Evolutionary conservation across 2,113 vertebrate genomes (phyloP).

Genomic region (Pterophyllum scalare): DNA sequence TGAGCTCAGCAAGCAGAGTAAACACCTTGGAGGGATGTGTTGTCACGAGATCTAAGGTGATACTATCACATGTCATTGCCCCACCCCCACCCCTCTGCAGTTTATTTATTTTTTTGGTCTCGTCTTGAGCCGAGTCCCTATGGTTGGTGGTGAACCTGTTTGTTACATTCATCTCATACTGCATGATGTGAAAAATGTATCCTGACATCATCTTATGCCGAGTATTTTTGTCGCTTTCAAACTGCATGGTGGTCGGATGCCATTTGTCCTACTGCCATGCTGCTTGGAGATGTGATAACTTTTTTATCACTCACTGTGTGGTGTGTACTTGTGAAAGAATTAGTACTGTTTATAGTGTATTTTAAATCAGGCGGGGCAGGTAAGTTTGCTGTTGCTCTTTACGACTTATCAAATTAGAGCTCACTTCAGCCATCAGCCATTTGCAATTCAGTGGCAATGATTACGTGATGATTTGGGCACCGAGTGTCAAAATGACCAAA

Average conservation of each 20-base stretch:
- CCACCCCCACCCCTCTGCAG: slow-evolving; percentile 31
- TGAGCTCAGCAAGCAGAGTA: slow-evolving; percentile 62
- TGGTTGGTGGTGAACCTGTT: slow-evolving; percentile 79
- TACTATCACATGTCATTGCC: slow-evolving; percentile 46
- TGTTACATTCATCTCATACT: slow-evolving; percentile 86
- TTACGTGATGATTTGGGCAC: slow-evolving; percentile 25
- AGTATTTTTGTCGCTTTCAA: slow-evolving; percentile 71
- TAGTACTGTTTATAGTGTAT: slow-evolving; percentile 26
- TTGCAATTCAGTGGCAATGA: slow-evolving; percentile 30
- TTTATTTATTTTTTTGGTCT: slow-evolving; percentile 6
- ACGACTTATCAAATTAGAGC: background rate
- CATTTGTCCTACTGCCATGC: slow-evolving; percentile 54
- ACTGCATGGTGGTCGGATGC: slow-evolving; percentile 65
- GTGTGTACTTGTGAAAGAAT: slow-evolving; percentile 5
- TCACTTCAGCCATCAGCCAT: slow-evolving; percentile 2
- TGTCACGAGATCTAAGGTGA: slow-evolving; percentile 68
- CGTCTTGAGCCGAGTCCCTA: slow-evolving; percentile 48
- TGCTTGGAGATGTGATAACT: slow-evolving; percentile 49
- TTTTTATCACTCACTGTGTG: slow-evolving; percentile 39
- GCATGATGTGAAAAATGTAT: slow-evolving; percentile 75
- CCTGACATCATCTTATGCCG: slow-evolving; percentile 51
- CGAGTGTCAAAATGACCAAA: slow-evolving; percentile 34
- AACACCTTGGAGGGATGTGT: slow-evolving; percentile 69
- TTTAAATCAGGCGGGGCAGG: slow-evolving; percentile 33
- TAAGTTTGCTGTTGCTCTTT: slow-evolving; percentile 48